Base-by-base conservation (phyloP, 1,140 invertebrate genomes). In the Samia ricini region DNA sequence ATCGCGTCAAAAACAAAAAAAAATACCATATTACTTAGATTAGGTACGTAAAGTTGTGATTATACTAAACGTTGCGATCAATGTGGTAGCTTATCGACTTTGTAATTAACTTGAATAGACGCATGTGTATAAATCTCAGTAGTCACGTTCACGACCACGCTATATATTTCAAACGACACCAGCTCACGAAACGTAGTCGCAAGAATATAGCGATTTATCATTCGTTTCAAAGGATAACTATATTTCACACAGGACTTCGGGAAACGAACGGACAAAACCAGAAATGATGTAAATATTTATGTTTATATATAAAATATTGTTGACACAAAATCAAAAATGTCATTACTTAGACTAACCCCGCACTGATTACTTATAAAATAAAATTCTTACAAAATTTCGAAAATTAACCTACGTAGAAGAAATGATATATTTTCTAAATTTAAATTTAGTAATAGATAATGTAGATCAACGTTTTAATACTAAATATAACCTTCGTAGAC, bases 51-150 rank as follows among this genome's bases (percentile, higher is more conserved):
- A 68, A 64, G 70, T 59, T 24, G 0, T 26, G 57, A 24, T 29
- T 36, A 10, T 36, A 36, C 2, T 5, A 36, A 36, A 36, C 33
- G 4, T 8, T 36, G 52, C 64, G 65, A 66, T 71, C 64, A 72
- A 70, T 54, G 69, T 56, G 69, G 69, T 49, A 54, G 50, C 56
- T 72, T 70, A 71, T 72, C 65, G 63, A 21, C 55, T 63, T 29
- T 63, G 63, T 67, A 68, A 72, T 70, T 72, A 72, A 68, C 59
- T 61, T 71, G 60, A 70, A 72, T 68, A 64, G 61, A 68, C 56
- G 54, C 36, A 36, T 72, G 60, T 69, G 72, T 70, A 67, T 72
- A 76, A 76, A 72, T 69, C 64, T 69, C 63, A 49, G 26, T 49
- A 65, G 61, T 71, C 66, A 65, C 68, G 67, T 69, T 64, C 68